Evolutionary conservation across 2,797 vertebrate species (phyloP).

Genomic region (Sebastes diploproa): DNA sequence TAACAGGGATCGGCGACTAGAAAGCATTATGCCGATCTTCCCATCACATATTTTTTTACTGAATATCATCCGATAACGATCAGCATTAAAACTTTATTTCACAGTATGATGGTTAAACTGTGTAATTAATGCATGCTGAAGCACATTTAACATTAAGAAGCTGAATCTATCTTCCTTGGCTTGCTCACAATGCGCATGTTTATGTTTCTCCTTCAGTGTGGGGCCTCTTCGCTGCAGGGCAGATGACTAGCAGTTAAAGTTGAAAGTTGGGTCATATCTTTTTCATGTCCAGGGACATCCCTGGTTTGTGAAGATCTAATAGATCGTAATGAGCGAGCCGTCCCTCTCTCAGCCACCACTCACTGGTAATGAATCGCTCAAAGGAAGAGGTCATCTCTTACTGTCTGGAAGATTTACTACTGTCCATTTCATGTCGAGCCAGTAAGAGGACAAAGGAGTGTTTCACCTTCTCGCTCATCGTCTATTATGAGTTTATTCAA

Average conservation of each 20-base stretch:
- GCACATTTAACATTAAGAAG: neutral
- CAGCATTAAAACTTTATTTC: too few species aligned
- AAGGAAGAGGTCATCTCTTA: constrained; percentile 57
- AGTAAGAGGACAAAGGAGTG: constrained; percentile 43
- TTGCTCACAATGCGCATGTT: neutral
- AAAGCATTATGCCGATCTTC: too few species aligned
- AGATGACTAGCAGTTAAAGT: constrained; percentile 15
- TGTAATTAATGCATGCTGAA: too few species aligned
- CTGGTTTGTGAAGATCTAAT: constrained; percentile 49
- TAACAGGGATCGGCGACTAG: accelerated
- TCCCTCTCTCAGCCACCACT: constrained; percentile 18
- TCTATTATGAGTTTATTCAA: constrained; percentile 56
- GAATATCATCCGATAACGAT: too few species aligned
- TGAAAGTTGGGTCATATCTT: constrained; percentile 16
- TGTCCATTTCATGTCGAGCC: constrained; percentile 42
- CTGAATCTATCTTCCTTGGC: neutral
- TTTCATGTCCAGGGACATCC: constrained; percentile 26
- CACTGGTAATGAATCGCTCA: constrained; percentile 51
- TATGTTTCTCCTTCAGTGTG: constrained; percentile 8
- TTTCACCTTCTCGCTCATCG: constrained; percentile 45
- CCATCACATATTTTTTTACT: too few species aligned
- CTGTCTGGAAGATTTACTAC: constrained; percentile 55
- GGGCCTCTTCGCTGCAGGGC: neutral
- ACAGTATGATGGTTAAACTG: too few species aligned
- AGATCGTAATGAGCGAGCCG: constrained; percentile 43